Evolutionary conservation across 2,113 vertebrate species (phyloP).

Genomic region (Engraulis encrasicolus): DNA sequence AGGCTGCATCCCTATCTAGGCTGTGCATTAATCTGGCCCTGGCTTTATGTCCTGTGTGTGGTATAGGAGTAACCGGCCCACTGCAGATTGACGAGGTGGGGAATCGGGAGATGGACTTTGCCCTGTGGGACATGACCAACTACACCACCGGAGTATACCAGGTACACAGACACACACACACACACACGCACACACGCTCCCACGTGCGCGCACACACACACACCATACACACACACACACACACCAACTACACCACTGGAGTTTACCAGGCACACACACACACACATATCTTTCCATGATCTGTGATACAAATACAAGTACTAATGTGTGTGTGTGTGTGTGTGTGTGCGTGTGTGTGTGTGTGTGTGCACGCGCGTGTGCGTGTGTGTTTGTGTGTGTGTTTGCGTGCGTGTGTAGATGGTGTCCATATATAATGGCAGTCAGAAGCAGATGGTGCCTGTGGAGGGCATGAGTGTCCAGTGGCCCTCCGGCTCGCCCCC

Average conservation of each 20-base stretch:
- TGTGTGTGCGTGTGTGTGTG: constrained; percentile 3
- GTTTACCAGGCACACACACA: no score
- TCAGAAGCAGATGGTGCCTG: constrained; percentile 72
- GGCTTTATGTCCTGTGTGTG: not conserved
- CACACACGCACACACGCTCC: no score
- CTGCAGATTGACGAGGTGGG: constrained; percentile 84
- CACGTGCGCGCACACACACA: no score
- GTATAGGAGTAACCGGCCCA: constrained; percentile 82
- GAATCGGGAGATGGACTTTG: constrained; percentile 87
- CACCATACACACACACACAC: no score
- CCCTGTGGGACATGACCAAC: constrained; percentile 89
- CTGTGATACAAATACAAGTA: no score
- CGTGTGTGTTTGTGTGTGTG: constrained; percentile 9
- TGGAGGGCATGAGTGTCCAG: constrained; percentile 73
- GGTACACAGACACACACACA: constrained; percentile 64
- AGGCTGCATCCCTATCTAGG: no score
- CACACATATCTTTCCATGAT: no score
- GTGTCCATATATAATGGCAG: constrained; percentile 86
- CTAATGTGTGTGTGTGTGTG: not conserved
- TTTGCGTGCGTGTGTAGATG: constrained; percentile 70
- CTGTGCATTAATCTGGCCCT: no score
- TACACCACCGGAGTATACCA: constrained; percentile 74
- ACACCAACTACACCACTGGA: no score
- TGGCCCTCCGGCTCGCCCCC: constrained; percentile 83
- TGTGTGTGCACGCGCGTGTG: not conserved